Evolutionary conservation across 2,888 invertebrate genomes (phyloP).

Genomic region (Oscheius sp.): DNA sequence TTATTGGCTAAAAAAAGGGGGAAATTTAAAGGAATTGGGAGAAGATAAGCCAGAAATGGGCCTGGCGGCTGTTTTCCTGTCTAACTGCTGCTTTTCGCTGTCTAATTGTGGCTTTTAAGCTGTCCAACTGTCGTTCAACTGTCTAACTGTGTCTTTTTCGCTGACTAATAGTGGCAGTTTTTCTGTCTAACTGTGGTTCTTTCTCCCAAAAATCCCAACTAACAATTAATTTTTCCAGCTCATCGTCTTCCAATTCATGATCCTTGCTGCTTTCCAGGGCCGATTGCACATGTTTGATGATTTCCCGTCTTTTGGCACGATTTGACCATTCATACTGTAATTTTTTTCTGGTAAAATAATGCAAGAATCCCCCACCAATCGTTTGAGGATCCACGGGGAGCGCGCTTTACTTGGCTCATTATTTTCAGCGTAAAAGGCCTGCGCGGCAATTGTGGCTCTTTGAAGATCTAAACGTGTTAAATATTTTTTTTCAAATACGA

Average conservation of each 20-base stretch:
- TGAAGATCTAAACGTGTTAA: constrained; percentile 68
- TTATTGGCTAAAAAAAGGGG: constrained; percentile 53
- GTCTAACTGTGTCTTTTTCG: not conserved
- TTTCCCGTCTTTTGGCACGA: constrained; percentile 74
- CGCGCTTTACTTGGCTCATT: constrained; percentile 60
- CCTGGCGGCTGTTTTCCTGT: not conserved
- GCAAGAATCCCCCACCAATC: constrained; percentile 59
- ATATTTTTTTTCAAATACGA: not conserved
- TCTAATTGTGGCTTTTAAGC: not conserved
- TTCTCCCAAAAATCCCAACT: not conserved
- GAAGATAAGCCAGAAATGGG: too few relatives aligned
- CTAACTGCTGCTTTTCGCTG: too few relatives aligned
- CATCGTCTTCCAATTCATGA: constrained; percentile 69
- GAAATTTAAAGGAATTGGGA: not conserved
- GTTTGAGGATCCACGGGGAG: constrained; percentile 72
- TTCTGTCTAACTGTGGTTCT: not conserved
- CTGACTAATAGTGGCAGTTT: not conserved
- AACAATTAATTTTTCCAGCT: constrained; percentile 68
- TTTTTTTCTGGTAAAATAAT: not conserved
- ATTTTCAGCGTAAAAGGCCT: constrained; percentile 72
- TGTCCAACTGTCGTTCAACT: too few relatives aligned
- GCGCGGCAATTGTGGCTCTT: constrained; percentile 72
- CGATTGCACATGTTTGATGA: constrained; percentile 71
- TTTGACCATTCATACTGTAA: constrained; percentile 77
- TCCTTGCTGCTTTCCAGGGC: constrained; percentile 68